These are phyloP conservation scores for Halcyon chelicuti DNA, from an alignment of 2,797 vertebrate species.

Conservation along the genomic window DNA sequence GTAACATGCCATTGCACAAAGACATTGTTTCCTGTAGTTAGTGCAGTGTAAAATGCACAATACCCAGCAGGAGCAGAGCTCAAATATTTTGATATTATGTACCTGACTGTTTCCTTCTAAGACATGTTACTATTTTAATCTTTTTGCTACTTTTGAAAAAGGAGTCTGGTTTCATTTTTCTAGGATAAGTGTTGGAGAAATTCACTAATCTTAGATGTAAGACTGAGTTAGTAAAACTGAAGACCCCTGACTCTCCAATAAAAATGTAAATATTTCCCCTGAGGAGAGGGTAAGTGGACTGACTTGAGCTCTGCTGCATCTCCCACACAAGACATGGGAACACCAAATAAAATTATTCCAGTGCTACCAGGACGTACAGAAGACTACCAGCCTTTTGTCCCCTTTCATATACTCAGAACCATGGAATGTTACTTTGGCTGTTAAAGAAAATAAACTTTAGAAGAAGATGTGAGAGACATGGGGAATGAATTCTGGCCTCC, in stretches of 20 bases:
- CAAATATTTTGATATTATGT: neutral
- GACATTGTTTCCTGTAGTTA: neutral
- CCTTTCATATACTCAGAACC: neutral
- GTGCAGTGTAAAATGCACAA: neutral
- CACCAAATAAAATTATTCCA: neutral
- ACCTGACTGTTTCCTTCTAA: neutral
- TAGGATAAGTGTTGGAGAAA: neutral
- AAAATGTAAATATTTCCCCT: neutral
- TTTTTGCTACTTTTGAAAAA: neutral
- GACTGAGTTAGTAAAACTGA: neutral
- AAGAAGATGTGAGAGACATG: neutral
- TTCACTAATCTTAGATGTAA: neutral
- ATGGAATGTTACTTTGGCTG: neutral
- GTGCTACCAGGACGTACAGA: neutral
- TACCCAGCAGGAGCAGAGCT: neutral
- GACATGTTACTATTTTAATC: neutral
- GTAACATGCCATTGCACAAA: neutral
- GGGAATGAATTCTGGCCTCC: neutral
- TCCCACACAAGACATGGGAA: neutral
- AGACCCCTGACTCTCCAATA: neutral
- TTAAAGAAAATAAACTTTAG: neutral
- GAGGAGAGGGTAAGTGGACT: neutral
- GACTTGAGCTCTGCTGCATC: neutral
- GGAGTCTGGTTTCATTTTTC: neutral
- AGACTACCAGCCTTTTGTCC: neutral